Base-by-base conservation (phyloP, 2,113 vertebrate genomes). In the Tupaia tana region DNA sequence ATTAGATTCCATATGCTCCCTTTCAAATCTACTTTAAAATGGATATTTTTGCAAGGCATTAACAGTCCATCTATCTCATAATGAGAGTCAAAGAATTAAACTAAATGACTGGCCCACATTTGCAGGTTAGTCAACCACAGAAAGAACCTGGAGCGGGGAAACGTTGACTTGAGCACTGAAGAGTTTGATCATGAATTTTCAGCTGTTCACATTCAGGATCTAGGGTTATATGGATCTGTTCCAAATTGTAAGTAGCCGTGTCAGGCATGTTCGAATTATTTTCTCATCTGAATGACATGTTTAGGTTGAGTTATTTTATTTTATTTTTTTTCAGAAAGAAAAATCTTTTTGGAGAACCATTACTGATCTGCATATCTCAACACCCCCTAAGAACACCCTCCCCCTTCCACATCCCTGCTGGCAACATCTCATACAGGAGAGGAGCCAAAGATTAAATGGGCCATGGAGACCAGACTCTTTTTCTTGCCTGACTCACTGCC, bases 21-120 rank as follows among this genome's bases (percentile, higher is more conserved):
- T 81, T 78, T 79, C 25, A 70, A 29, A 67, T 29, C 7, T n/a
- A 69, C 34, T 89, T 82, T 83, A 13, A 58, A 89, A 85, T 81
- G 67, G 24, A 29, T 8, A 1, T 64, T 73, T 80, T 73, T 80
- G 22, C 27, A 25, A 74, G 18, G 12, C 71, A 19, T 52, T 19
- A 1, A 70, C 7, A 58, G 7, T 71, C 58, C 70, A 80, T 66
- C 18, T 20, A 54, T 20, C 64, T 56, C 18, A 89, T 22, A 82
- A 24, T n/a, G 43, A 95, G 75, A 52, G 24, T 73, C 24, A 29
- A 86, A 77, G 52, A 94, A 61, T 61, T 12, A 81, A 73, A 71
- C 27, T 20, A 58, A 85, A 77, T 4, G 16, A 29, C 8, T 24
- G 11, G 79, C 64, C 90, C n/a, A 5, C 27, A 77, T 79, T 1